phyloP scores from a whole-genome alignment of 1,140 invertebrate genomes.

The Lutraria rhynchaena region DNA sequence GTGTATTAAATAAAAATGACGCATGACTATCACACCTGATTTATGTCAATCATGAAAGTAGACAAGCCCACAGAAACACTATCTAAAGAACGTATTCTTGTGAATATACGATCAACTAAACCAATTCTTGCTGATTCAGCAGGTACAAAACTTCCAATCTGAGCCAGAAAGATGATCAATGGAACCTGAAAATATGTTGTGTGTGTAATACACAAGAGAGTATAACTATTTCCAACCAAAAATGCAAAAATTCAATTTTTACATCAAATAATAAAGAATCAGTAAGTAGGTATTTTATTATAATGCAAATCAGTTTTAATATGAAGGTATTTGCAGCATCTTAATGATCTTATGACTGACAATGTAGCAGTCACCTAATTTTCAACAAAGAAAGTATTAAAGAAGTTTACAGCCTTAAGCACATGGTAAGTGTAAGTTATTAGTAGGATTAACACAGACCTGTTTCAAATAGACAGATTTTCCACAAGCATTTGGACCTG shows the following conservation, averaged over 20 bases:
- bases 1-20: too few relatives aligned
- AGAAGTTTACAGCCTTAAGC: background rate
- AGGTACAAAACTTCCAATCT: conserved; percentile 94
- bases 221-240: too few relatives aligned
- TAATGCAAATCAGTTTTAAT: too few relatives aligned
- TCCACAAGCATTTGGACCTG: conserved; percentile 94
- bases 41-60: conserved; percentile 92
- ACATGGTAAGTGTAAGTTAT: background rate
- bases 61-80: conserved; percentile 92
- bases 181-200: conserved; percentile 85
- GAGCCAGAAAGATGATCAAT: conserved; percentile 91
- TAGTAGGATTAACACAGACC: conserved; percentile 58
- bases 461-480: conserved; percentile 96
- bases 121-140: conserved; percentile 89
- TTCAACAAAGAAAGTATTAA: too few relatives aligned
- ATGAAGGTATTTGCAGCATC: too few relatives aligned
- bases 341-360: too few relatives aligned
- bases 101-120: conserved; percentile 88
- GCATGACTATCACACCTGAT: conserved; percentile 85
- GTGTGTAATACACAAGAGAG: too few relatives aligned
- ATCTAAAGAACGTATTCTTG: conserved; percentile 87
- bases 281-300: too few relatives aligned
- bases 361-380: too few relatives aligned
- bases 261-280: too few relatives aligned
- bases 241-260: too few relatives aligned